Evolutionary conservation across 2,113 vertebrate species (phyloP), one percentile per base, ranked within the genome.

Genomic region (Aplodontia rufa): DNA sequence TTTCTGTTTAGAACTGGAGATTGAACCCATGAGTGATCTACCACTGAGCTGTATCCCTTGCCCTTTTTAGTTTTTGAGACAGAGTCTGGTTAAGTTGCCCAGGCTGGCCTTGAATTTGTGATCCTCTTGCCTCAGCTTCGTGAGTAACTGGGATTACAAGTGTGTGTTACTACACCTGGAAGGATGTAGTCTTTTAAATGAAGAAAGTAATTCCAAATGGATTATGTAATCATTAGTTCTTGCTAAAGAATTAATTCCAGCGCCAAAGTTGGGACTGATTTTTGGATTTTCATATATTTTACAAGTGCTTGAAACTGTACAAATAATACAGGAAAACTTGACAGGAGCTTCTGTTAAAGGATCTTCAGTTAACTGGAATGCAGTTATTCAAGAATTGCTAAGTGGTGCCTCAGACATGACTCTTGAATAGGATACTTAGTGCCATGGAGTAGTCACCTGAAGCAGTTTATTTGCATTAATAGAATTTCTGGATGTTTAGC

Each of bases 201-300:
- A 96, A 40, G 49, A 71, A 37, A 24, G 8, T 75, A 87, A 87
- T 76, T 96, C 14, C 81, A 66, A 93, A 40, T 91, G 64, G n/a
- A 74, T 95, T 90, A 75, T 80, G 42, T 42, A 82, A 24, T 49
- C 26, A 26, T 6, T 84, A 4, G 24, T 72, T 92, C 62, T 71
- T 72, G 6, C 32, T 69, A 51, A 87, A 81, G 60, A 93, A 85
- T 20, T 89, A 86, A 86, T 32, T 66, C n/a, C 9, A 90, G 80
- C 37, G 13, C 30, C 37, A 87, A 40, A 5, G 20, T 66, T 66
- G 45, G 93, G 62, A 64, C 37, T 91, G 12, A 28, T 86, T 1
- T 93, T 93, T 81, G 51, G 47, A 90, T 81, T 94, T 97, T 51
- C 37, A 19, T 90, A 45, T 28, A 82, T 96, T 92, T 92, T 76